Conservation (phyloP, 2,888 invertebrate genomes). For the Lutraria lutraria region DNA sequence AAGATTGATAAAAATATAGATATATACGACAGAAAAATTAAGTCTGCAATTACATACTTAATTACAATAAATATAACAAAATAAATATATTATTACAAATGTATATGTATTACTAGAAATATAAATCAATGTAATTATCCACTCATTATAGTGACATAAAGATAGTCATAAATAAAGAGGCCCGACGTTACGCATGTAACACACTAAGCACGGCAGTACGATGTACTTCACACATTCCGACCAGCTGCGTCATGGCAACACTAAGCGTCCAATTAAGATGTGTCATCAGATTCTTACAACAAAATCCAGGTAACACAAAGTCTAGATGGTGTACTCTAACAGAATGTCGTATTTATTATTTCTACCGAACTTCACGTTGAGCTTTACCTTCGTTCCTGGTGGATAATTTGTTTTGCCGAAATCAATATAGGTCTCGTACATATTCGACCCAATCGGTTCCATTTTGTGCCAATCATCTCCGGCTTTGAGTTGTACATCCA, state of each 20-base stretch:
- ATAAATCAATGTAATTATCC: no score
- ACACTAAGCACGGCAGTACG: background rate
- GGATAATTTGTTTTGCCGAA: slow-evolving; percentile 74
- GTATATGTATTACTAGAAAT: no score
- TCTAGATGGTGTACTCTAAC: slow-evolving; percentile 79
- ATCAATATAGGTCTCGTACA: slow-evolving; percentile 79
- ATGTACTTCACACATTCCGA: background rate
- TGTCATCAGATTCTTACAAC: background rate
- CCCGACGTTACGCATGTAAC: background rate
- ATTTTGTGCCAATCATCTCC: slow-evolving; percentile 80
- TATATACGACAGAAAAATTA: no score
- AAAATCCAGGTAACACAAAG: background rate
- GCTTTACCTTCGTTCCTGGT: slow-evolving; percentile 77
- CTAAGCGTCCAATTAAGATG: background rate
- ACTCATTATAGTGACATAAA: no score
- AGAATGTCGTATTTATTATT: slow-evolving; percentile 79
- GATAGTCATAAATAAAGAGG: background rate
- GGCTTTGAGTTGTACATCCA: slow-evolving; percentile 80
- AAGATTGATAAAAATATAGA: no score
- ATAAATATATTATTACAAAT: no score
- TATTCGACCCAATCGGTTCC: slow-evolving; percentile 68
- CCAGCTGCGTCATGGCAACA: background rate
- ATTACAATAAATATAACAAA: no score
- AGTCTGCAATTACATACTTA: no score
- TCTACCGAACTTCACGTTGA: slow-evolving; percentile 80